Evolutionary conservation across 2,797 vertebrate species (phyloP).

Genomic region (Hydrophis major): DNA sequence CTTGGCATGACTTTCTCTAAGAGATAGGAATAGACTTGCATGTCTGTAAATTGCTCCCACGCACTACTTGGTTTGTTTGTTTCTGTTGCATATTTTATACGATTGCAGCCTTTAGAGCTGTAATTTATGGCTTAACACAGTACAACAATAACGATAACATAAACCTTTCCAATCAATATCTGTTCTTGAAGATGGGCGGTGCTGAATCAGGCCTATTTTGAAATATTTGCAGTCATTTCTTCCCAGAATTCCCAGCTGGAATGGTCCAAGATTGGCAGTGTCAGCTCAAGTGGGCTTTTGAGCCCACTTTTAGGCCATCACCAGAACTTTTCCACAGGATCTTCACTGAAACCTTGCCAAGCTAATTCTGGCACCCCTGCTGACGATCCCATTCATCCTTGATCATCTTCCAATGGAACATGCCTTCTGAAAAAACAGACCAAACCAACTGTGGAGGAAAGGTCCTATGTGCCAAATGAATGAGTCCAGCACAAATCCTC

Average conservation of each 20-base stretch:
- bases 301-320: neutral
- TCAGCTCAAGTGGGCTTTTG: neutral
- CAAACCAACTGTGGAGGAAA: neutral
- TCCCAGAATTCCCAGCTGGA: neutral
- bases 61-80: neutral
- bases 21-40: neutral
- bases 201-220: neutral
- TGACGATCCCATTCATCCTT: neutral
- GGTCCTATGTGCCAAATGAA: slow-evolving; percentile 8
- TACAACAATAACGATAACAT: too few relatives aligned
- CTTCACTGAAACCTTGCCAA: neutral
- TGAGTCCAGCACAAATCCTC: slow-evolving; percentile 8
- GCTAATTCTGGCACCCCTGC: neutral
- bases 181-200: neutral
- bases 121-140: neutral
- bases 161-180: neutral
- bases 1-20: neutral
- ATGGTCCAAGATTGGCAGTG: neutral
- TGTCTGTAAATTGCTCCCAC: neutral
- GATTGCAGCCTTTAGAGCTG: neutral
- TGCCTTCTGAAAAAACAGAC: neutral
- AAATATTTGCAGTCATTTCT: neutral
- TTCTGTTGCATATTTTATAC: neutral
- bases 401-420: neutral
- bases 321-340: neutral